phyloP scores from a whole-genome alignment of 2,797 vertebrate species.

The Eremophila alpestris region DNA sequence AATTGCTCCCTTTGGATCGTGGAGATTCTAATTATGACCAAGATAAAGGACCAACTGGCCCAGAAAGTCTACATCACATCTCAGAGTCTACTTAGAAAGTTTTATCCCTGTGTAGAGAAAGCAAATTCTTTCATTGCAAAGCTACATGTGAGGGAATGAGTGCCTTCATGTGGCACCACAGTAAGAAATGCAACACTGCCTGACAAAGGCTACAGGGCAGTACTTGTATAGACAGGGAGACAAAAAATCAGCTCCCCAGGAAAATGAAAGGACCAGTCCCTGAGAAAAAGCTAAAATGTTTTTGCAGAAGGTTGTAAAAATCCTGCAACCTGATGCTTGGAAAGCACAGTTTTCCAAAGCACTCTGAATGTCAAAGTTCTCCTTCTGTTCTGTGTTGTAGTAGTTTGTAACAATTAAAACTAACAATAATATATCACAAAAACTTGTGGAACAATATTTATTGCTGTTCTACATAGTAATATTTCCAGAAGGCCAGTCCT shows the following conservation, averaged over 20 bases:
- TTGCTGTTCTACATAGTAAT: slow-evolving; percentile 30
- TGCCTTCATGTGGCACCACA: not conserved
- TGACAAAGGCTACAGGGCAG: not conserved
- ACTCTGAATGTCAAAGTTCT: not conserved
- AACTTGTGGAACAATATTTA: slow-evolving; percentile 53
- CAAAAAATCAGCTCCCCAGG: not conserved
- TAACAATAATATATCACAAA: slow-evolving; percentile 32
- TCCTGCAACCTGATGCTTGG: not conserved
- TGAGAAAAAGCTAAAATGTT: not conserved
- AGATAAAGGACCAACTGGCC: not conserved
- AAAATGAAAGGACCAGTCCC: not conserved
- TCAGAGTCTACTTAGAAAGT: not conserved
- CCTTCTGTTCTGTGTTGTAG: not conserved
- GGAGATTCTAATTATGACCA: not conserved
- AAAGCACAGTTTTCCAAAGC: not conserved
- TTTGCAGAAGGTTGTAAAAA: not conserved
- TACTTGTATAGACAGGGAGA: not conserved
- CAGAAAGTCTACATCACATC: not conserved
- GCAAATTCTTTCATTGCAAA: not conserved
- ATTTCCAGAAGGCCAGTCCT: slow-evolving; percentile 39
- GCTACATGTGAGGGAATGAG: not conserved
- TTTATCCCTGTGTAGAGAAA: not conserved
- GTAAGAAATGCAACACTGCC: not conserved
- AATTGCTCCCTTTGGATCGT: not conserved
- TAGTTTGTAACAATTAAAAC: slow-evolving; percentile 57